Percentiles rank a stretch among this genome's conserved stretches.
phyloP scores from a whole-genome alignment of 37 sponge, comb jelly and placozoan species.

The Beroe ovata region DNA sequence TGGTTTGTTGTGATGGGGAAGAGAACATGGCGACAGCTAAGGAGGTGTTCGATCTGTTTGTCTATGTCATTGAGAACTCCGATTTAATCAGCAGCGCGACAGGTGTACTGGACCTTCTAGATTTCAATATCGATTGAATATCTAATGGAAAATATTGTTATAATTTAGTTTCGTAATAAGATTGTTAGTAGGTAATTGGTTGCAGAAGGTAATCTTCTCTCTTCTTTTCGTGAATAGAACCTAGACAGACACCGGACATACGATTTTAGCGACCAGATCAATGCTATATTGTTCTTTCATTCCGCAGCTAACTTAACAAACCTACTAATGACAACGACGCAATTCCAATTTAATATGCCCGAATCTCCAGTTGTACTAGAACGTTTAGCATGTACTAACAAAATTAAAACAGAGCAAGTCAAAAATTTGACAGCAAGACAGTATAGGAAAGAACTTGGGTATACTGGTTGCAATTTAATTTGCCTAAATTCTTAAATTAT shows the following conservation, averaged over 20 bases:
- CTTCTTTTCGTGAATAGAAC: background rate
- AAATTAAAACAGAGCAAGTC: slow-evolving; percentile 5
- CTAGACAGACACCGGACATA: slow-evolving; percentile 6
- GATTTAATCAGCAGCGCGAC: slow-evolving; percentile 8
- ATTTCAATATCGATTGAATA: slow-evolving; percentile 9
- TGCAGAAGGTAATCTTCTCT: background rate
- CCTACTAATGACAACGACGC: slow-evolving; percentile 12
- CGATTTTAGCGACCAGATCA: background rate
- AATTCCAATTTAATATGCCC: slow-evolving; percentile 10
- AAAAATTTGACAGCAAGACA: background rate
- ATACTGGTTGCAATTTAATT: background rate
- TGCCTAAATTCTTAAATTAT: background rate
- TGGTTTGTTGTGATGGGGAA: background rate
- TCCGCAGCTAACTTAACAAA: slow-evolving; percentile 5
- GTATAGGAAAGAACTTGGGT: background rate
- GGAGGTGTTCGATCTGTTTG: slow-evolving; percentile 38
- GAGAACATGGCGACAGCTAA: background rate
- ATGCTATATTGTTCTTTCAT: slow-evolving; percentile 4
- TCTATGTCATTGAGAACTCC: background rate
- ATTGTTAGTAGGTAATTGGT: slow-evolving; percentile 2
- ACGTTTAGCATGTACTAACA: background rate
- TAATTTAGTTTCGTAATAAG: slow-evolving; percentile 4
- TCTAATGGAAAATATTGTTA: background rate
- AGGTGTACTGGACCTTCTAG: background rate
- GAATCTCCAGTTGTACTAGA: background rate